These are phyloP conservation scores for Lampris incognitus DNA, from an alignment of 2,113 vertebrate genomes.

Conservation along the genomic window DNA sequence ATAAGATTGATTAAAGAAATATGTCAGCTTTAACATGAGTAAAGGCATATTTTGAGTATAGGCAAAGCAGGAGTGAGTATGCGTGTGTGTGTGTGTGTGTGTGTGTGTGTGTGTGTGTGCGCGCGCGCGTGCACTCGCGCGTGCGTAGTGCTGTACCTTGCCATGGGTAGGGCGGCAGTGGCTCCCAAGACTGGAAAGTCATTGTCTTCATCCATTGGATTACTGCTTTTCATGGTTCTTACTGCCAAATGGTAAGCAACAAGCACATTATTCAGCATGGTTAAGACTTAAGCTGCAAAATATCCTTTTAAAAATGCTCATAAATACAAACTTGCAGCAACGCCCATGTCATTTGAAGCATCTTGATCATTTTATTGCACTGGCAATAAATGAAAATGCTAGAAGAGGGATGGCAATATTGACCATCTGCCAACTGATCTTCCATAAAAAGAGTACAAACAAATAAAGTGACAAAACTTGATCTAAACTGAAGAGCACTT, in stretches of 20 bases:
- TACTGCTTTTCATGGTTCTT: slow-evolving; percentile 73
- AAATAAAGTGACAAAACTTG: no score
- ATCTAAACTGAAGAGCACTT: no score
- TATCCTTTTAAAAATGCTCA: no score
- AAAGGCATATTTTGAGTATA: no score
- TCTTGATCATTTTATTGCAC: neutral
- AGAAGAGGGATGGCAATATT: neutral
- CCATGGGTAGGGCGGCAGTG: slow-evolving; percentile 49
- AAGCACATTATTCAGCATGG: no score
- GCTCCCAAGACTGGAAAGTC: slow-evolving; percentile 84
- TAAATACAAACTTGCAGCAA: no score
- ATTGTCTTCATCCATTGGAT: slow-evolving; percentile 80
- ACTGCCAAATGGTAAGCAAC: slow-evolving; percentile 42
- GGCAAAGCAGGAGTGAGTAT: neutral
- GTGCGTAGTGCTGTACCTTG: slow-evolving; percentile 71
- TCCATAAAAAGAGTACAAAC: no score
- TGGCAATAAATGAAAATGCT: neutral
- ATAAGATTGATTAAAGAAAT: no score
- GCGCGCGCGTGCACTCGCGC: neutral
- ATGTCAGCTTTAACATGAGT: no score
- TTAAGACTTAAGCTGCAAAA: no score
- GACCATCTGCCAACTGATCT: no score
- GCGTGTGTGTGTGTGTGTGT: neutral
- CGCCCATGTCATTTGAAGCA: no score
- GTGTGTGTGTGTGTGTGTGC: slow-evolving; percentile 1